phyloP scores from a whole-genome alignment of 2,888 invertebrate species.

The Dolichopus griseipennis region DNA sequence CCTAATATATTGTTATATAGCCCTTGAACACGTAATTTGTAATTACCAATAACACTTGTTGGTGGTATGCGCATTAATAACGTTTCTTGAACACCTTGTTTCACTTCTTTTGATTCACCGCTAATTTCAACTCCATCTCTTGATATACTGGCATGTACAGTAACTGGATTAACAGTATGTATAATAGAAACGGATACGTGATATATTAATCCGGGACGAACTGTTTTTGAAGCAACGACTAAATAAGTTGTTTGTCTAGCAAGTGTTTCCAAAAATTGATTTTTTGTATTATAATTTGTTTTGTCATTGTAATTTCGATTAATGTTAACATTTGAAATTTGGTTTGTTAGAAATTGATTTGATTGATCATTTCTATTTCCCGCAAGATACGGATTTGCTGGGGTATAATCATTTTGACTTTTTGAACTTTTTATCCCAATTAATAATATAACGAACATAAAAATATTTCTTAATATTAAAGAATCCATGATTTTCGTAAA shows the following conservation, averaged over 20 bases:
- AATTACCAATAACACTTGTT: constrained; percentile 74
- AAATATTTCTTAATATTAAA: not conserved
- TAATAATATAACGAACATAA: not conserved
- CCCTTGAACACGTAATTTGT: constrained; percentile 76
- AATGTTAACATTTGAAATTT: not conserved
- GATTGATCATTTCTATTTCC: constrained; percentile 1
- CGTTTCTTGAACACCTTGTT: constrained; percentile 81
- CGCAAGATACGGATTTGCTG: not conserved
- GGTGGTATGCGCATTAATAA: constrained; percentile 81
- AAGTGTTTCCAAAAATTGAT: constrained; percentile 33
- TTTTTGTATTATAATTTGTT: constrained; percentile 32
- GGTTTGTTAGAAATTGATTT: not conserved
- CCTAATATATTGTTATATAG: constrained; percentile 58
- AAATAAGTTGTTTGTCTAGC: constrained; percentile 61
- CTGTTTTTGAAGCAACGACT: constrained; percentile 81
- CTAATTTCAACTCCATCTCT: constrained; percentile 83
- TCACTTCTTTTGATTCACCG: constrained; percentile 71
- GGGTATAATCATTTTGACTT: not conserved
- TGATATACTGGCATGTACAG: constrained; percentile 79
- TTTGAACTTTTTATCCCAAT: not conserved
- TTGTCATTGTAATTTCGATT: constrained; percentile 25
- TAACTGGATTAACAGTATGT: constrained; percentile 67
- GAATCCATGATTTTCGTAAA: not conserved
- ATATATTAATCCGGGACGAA: constrained; percentile 85
- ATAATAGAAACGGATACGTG: constrained; percentile 79